Evolutionary conservation across 2,888 invertebrate genomes (phyloP).

Genomic region (Andrena camellia): DNA sequence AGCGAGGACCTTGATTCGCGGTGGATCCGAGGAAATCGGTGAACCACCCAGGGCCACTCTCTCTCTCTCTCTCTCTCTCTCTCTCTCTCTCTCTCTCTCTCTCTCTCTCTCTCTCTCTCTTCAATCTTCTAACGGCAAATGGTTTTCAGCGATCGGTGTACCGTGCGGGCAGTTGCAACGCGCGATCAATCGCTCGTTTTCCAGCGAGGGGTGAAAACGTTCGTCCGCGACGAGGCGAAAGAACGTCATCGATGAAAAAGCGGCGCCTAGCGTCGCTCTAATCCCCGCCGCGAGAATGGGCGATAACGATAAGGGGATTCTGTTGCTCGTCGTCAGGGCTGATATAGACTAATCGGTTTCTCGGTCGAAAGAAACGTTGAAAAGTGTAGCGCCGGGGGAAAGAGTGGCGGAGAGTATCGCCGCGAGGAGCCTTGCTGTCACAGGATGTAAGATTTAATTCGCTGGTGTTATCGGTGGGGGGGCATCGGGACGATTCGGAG

Average conservation of each 20-base stretch:
- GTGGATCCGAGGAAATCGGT: too few species aligned
- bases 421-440: not conserved
- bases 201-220: not conserved
- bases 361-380: too few species aligned
- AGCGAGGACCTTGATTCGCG: too few species aligned
- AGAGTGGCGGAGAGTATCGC: too few species aligned
- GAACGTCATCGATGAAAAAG: constrained; percentile 11
- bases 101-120: too few species aligned
- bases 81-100: too few species aligned
- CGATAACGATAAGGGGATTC: constrained; percentile 32
- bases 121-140: too few species aligned
- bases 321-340: not conserved
- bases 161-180: not conserved
- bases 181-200: not conserved
- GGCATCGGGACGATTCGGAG: not conserved
- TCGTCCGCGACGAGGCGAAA: not conserved
- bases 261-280: constrained; percentile 36
- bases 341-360: not conserved
- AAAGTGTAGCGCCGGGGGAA: too few species aligned
- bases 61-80: too few species aligned
- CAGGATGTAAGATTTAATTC: not conserved
- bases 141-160: too few species aligned
- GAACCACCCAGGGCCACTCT: too few species aligned
- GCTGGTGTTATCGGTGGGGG: not conserved
- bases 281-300: constrained; percentile 16